phyloP scores from a whole-genome alignment of 1,140 invertebrate genomes.

The Drosophila quadrilineata region DNA sequence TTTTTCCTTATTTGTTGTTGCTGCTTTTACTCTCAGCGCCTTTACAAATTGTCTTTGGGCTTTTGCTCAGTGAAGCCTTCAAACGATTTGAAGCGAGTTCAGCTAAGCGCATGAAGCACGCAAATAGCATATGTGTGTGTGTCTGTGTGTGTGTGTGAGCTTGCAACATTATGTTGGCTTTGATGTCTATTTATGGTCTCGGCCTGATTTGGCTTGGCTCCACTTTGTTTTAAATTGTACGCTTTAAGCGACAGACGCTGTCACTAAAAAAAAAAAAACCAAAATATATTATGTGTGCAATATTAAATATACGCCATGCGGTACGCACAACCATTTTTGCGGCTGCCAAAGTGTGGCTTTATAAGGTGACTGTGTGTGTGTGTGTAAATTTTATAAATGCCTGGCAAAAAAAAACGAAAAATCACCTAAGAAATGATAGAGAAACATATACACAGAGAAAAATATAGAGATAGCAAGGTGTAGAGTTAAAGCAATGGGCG shows the following conservation, averaged over 20 bases:
- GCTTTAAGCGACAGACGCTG: constrained; percentile 37
- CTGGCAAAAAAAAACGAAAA: constrained; percentile 29
- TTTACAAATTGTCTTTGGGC: constrained; percentile 6
- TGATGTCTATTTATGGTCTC: constrained; percentile 72
- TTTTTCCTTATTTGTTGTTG: neutral
- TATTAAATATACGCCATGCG: constrained; percentile 53
- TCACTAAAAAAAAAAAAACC: neutral
- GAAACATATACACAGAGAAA: neutral
- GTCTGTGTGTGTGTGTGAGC: neutral
- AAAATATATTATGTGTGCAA: constrained; percentile 1
- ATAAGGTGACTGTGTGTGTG: constrained; percentile 38
- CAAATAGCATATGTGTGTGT: constrained; percentile 45
- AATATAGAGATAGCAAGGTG: neutral
- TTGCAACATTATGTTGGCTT: constrained; percentile 51
- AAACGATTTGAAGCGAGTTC: constrained; percentile 27
- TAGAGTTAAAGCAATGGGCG: constrained; percentile 11
- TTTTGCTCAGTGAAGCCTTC: constrained; percentile 57
- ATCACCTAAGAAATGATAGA: neutral
- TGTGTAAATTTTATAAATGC: constrained; percentile 56
- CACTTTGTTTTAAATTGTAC: constrained; percentile 48
- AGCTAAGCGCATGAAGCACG: constrained; percentile 62
- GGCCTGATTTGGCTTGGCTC: constrained; percentile 19
- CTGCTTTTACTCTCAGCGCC: neutral
- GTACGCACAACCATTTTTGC: constrained; percentile 35
- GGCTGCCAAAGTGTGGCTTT: constrained; percentile 46